These are phyloP conservation scores for Lycopodina hypogea DNA, from an alignment of 37 sponge, comb jelly and placozoan species.

Conservation along the genomic window DNA sequence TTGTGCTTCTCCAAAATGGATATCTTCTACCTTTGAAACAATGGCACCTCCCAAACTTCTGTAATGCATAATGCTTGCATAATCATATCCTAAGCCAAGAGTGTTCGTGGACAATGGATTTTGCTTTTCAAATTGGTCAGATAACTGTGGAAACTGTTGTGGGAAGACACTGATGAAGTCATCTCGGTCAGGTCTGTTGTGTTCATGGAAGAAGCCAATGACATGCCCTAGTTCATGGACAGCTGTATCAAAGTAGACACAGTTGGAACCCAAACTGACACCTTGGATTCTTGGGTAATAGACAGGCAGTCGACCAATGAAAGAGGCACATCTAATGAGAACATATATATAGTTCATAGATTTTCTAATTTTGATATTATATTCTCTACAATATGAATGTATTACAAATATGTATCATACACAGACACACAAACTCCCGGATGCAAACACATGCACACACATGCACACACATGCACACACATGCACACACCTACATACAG, in stretches of 20 bases:
- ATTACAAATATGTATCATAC: too few relatives aligned
- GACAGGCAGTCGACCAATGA: too few relatives aligned
- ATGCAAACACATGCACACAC: too few relatives aligned
- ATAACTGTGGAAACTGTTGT: slow-evolving; percentile 25
- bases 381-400: too few relatives aligned
- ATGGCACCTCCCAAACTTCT: slow-evolving; percentile 15
- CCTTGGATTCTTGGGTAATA: too few relatives aligned
- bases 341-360: too few relatives aligned
- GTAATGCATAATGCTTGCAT: slow-evolving; percentile 86
- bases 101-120: slow-evolving; percentile 11
- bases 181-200: slow-evolving; percentile 64
- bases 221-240: slow-evolving; percentile 73
- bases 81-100: slow-evolving; percentile 65
- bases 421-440: too few relatives aligned
- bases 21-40: slow-evolving; percentile 28
- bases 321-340: too few relatives aligned
- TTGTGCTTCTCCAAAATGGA: slow-evolving; percentile 52
- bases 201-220: slow-evolving; percentile 71
- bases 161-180: slow-evolving; percentile 24
- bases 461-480: too few relatives aligned
- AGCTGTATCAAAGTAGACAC: slow-evolving; percentile 23
- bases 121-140: neutral
- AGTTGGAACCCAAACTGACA: slow-evolving; percentile 13
- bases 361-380: too few relatives aligned
- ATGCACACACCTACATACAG: too few relatives aligned